Conservation (phyloP, 2,797 vertebrate species). For the Protosalanx chinensis region DNA sequence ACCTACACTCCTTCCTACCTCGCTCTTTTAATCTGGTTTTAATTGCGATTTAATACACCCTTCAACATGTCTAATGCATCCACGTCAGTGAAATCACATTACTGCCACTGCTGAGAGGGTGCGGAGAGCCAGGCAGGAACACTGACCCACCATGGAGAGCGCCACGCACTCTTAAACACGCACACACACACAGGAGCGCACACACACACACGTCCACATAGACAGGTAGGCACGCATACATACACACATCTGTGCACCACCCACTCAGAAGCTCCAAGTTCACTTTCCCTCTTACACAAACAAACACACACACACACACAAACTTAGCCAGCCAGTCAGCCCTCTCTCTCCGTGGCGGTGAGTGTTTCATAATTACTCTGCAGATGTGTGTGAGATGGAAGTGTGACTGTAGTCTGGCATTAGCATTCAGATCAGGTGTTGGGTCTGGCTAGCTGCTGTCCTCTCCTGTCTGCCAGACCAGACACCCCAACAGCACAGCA, state of each 20-base stretch:
- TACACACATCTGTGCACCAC: too few relatives aligned
- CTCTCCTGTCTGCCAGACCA: too few relatives aligned
- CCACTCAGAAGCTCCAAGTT: too few relatives aligned
- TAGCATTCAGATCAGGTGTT: background rate
- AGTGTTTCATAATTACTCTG: conserved; percentile 21
- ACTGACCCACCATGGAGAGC: conserved; percentile 11
- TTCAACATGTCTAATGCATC: conserved; percentile 43
- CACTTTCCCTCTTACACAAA: too few relatives aligned
- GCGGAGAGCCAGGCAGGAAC: conserved; percentile 5
- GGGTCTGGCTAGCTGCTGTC: too few relatives aligned
- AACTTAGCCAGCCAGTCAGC: background rate
- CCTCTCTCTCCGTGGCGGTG: background rate
- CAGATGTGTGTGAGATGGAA: conserved; percentile 3
- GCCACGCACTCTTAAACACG: background rate
- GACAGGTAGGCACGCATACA: too few relatives aligned
- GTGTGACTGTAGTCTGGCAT: background rate
- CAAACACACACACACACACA: background rate
- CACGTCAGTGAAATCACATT: conserved; percentile 38
- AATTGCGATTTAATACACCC: conserved; percentile 46
- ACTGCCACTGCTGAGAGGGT: conserved; percentile 16
- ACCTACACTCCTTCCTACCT: conserved; percentile 17
- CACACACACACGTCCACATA: too few relatives aligned
- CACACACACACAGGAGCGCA: background rate
- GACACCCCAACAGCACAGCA: too few relatives aligned
- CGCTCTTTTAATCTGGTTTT: conserved; percentile 41